A percentile compares a stretch with the other conserved stretches of the same genome.
These are phyloP conservation scores for Prinia subflava DNA, from an alignment of 2,113 vertebrate genomes.

Conservation along the genomic window DNA sequence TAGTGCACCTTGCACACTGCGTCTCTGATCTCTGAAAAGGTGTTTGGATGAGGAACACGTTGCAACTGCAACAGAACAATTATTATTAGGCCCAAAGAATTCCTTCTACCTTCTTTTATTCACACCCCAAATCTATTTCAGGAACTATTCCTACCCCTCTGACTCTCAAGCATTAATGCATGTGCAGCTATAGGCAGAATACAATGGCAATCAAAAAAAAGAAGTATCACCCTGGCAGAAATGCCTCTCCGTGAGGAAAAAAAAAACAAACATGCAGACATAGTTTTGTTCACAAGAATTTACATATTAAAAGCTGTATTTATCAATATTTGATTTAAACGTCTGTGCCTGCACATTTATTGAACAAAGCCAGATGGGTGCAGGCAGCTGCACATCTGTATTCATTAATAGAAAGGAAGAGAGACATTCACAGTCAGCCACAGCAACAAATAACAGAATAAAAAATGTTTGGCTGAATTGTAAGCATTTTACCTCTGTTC, in stretches of 20 bases:
- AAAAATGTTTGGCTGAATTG: slow-evolving; percentile 3
- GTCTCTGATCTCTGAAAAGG: not conserved
- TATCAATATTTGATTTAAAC: slow-evolving; percentile 72
- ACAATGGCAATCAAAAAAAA: not conserved
- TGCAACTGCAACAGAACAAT: not conserved
- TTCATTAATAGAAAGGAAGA: slow-evolving; percentile 51
- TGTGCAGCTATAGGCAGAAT: not conserved
- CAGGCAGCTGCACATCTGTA: slow-evolving; percentile 63
- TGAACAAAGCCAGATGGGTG: slow-evolving; percentile 60
- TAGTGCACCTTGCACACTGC: not conserved
- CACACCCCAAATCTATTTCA: not conserved
- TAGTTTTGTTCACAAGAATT: slow-evolving; percentile 36
- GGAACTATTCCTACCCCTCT: not conserved
- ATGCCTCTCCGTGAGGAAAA: not conserved
- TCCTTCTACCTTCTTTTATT: not conserved
- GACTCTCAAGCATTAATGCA: not conserved
- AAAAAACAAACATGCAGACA: not conserved
- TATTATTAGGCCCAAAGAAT: not conserved
- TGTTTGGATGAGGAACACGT: not conserved
- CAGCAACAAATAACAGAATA: slow-evolving; percentile 5
- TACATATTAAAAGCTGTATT: slow-evolving; percentile 61
- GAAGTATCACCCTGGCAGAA: not conserved
- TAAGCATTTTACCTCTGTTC: not conserved
- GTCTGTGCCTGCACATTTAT: slow-evolving; percentile 47
- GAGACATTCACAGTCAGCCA: slow-evolving; percentile 34